Conservation (phyloP, 2,113 vertebrate species). For the Drymodes brunneopygia region DNA sequence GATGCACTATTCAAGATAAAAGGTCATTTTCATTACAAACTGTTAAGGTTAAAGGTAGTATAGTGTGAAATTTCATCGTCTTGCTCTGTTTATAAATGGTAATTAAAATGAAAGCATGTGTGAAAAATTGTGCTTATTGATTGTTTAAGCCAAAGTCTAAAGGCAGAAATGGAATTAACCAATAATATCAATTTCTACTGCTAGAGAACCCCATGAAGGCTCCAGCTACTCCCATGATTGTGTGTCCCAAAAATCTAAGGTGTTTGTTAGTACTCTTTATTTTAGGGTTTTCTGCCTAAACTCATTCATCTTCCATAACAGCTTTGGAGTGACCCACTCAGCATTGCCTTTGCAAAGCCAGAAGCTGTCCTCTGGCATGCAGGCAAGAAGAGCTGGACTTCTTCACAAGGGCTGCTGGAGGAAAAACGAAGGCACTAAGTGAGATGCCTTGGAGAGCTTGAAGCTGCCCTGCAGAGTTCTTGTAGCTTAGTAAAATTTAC, state of each 20-base stretch:
- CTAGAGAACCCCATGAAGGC: neutral
- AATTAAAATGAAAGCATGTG: neutral
- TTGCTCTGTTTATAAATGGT: neutral
- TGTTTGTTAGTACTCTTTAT: neutral
- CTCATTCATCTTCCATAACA: neutral
- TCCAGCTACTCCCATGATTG: neutral
- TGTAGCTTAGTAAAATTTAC: neutral
- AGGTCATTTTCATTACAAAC: neutral
- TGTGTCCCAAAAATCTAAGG: neutral
- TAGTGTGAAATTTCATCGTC: neutral
- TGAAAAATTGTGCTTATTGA: neutral
- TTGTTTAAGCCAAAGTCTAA: neutral
- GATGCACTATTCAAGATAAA: neutral
- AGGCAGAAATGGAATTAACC: neutral
- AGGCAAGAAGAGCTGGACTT: neutral
- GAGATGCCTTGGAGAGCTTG: neutral
- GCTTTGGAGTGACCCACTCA: neutral
- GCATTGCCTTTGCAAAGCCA: neutral
- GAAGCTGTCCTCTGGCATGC: neutral
- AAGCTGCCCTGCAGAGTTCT: neutral
- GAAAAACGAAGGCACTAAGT: accelerated
- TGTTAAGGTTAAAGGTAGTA: neutral
- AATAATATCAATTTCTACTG: neutral
- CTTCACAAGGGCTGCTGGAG: neutral
- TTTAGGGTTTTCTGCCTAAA: neutral